Base-by-base conservation (phyloP, 1,140 invertebrate species). In the Conus ventricosus region DNA sequence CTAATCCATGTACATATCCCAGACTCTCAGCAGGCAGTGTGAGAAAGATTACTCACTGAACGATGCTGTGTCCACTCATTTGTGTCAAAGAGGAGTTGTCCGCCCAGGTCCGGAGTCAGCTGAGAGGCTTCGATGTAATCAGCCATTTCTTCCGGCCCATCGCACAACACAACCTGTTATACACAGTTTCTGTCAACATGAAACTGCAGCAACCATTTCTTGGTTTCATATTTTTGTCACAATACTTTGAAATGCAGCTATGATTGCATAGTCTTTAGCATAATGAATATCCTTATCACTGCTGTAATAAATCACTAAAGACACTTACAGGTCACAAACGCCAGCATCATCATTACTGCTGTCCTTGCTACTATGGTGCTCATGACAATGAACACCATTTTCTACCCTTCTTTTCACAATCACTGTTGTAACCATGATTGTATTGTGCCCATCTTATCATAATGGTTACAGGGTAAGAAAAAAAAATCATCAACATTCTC, bases 1-100 rank as follows among this genome's bases (percentile, higher is more conserved):
- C 39, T 39, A 39, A 39, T 39, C 39, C 39, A 39, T 39, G 0
- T 39, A 39, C 39, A 39, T 39, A 39, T 39, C 39, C 39, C 39
- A 39, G 39, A 39, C 3, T 39, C 39, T 39, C 39, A 39, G 39
- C 39, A 39, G 39, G 39, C 39, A 39, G 39, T 39, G 39, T 39
- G 39, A 39, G 39, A 39, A 3, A 39, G 39, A 39, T 15, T 23
- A 81, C 97, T 97, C 96, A 99, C 98, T 95, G 98, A 97, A 96
- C 98, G 96, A 95, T 99, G 98, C 92, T 99, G 97, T 94, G 99
- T 98, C 98, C 98, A 99, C 93, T 99, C 98, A 84, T 97, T 96
- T 95, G 99, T 98, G 91, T 98, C 97, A 95, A 99, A 99, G 55
- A 97, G 96, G 86, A 99, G 96, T 89, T 96, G 96, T 13, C 99